Evolutionary conservation across 2,113 vertebrate genomes (phyloP).

Genomic region (Diphyllodes magnificus): DNA sequence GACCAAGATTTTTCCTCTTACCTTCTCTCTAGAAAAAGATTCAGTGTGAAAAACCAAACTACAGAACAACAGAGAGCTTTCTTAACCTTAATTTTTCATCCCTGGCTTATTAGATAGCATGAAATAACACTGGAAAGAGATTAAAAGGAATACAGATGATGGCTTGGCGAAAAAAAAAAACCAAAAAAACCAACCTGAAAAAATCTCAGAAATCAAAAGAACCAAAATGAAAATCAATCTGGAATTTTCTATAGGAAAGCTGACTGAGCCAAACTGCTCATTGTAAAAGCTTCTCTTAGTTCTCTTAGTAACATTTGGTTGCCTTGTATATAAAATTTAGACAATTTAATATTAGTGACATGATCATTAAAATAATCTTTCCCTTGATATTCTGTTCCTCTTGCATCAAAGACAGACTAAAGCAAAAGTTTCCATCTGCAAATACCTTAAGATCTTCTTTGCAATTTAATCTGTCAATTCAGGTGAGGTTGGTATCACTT

Average conservation of each 20-base stretch:
- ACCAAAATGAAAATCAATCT: background rate
- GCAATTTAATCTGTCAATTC: background rate
- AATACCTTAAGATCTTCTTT: background rate
- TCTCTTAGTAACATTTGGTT: background rate
- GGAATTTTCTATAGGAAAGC: background rate
- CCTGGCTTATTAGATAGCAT: background rate
- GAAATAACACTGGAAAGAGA: background rate
- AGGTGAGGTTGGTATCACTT: background rate
- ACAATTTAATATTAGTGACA: background rate
- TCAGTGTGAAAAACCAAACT: background rate
- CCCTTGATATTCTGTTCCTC: background rate
- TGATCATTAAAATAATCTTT: background rate
- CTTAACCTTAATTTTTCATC: background rate
- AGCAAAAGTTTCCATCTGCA: background rate
- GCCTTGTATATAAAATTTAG: background rate
- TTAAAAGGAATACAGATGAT: background rate
- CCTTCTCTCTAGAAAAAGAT: background rate
- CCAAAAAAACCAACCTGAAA: background rate
- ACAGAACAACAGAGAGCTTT: background rate
- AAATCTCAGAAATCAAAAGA: background rate
- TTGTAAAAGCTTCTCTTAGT: background rate
- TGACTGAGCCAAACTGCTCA: background rate
- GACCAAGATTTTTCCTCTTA: background rate
- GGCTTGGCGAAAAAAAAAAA: background rate
- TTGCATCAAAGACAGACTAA: background rate